Evolutionary conservation across 1,140 invertebrate genomes (phyloP), one percentile per base, ranked within the genome.

Genomic region (Tribolium castaneum): DNA sequence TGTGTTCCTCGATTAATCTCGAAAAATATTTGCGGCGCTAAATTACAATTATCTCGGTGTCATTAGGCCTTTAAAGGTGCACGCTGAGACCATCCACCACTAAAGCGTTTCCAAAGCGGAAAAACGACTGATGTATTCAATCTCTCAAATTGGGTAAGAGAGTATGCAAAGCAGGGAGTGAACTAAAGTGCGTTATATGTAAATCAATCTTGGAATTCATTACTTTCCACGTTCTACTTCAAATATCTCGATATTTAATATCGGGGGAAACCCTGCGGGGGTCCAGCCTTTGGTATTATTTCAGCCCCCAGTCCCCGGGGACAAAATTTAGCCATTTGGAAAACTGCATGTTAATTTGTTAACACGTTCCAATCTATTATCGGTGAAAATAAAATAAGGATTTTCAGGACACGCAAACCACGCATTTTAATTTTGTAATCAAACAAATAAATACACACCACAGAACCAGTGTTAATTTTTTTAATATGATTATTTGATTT

Each of bases 151-250:
- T 72, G 70, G 14, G 50, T 50, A 72, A 72, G 50, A 72, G 50
- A 51, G 50, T 72, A 72, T 72, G 70, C 70, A 72, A 72, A 72
- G 50, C 50, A 51, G 70, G 14, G 70, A 52, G 70, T 51, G 50
- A 50, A 72, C 70, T 72, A 72, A 72, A 72, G 70, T 72, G 70
- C 70, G 70, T 72, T 72, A 72, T 72, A 72, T 72, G 70, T 72
- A 72, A 72, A 72, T 72, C 70, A 72, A 72, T 72, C 70, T 72
- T 72, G 50, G 70, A 72, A 72, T 72, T 72, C 70, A 72, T 72
- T 72, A 72, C 70, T 72, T 72, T 72, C 70, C 70, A 72, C 70
- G 70, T 72, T 72, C 70, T 72, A 72, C 70, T 72, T 72, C 70
- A 72, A 72, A 72, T 72, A 72, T 66, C 70, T 39, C 50, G 70